Evolutionary conservation across 2,113 vertebrate genomes (phyloP).

Genomic region (Cavia porcellus): DNA sequence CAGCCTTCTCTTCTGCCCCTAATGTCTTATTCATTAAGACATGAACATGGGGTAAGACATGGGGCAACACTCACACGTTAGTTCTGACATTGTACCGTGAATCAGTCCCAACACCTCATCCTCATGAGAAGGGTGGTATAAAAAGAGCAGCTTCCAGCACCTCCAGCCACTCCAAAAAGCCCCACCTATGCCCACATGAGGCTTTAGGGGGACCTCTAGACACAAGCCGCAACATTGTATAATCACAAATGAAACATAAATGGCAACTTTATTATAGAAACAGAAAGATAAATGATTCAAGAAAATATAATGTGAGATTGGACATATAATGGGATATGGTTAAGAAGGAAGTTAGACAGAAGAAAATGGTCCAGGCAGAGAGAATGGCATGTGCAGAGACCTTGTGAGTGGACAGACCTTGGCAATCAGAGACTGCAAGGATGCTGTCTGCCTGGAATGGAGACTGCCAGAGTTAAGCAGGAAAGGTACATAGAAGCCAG

Average conservation of each 20-base stretch:
- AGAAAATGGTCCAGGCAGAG: background rate
- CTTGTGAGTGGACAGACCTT: background rate
- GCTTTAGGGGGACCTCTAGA: background rate
- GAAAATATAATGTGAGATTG: constrained; percentile 42
- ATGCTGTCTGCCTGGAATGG: background rate
- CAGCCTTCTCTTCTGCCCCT: background rate
- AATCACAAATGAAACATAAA: constrained; percentile 17
- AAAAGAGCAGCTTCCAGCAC: too few species aligned
- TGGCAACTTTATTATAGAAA: background rate
- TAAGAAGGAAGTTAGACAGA: constrained; percentile 13
- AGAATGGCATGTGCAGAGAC: background rate
- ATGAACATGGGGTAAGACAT: too few species aligned
- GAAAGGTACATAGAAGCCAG: background rate
- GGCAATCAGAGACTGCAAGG: background rate
- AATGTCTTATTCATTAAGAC: background rate
- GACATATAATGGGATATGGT: background rate
- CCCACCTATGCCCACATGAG: background rate
- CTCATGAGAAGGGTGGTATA: too few species aligned
- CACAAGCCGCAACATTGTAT: background rate
- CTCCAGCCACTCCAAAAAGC: background rate
- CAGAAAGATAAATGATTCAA: background rate
- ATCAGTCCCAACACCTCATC: background rate
- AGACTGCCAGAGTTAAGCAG: background rate
- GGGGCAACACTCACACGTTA: background rate
- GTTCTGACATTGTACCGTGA: background rate